Evolutionary conservation across 92 coral and sea anemone species (phyloP).

Genomic region (Bergia puertoricense): DNA sequence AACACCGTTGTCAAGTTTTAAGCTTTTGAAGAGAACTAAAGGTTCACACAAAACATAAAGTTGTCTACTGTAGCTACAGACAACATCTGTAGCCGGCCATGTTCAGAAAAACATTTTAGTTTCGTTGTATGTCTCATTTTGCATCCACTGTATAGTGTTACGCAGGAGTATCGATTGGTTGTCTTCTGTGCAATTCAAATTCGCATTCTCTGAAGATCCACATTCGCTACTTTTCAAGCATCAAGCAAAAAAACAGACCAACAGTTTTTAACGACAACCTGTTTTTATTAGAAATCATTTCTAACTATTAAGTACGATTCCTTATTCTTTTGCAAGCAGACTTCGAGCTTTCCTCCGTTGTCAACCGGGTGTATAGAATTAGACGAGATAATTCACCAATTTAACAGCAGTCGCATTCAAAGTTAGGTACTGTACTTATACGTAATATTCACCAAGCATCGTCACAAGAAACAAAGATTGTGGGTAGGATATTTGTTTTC

Average conservation of each 20-base stretch:
- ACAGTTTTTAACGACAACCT: not conserved
- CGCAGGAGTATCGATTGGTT: no score
- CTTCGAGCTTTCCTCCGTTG: not conserved
- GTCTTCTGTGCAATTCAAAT: no score
- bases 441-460: not conserved
- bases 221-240: no score
- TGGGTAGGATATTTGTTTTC: not conserved
- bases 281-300: not conserved
- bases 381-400: not conserved
- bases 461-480: not conserved
- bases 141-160: not conserved
- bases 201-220: no score
- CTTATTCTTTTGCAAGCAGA: not conserved
- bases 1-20: not conserved
- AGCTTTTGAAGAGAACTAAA: not conserved
- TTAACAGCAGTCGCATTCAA: not conserved
- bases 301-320: not conserved
- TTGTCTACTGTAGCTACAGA: not conserved
- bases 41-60: not conserved
- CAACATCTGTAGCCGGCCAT: not conserved
- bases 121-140: not conserved
- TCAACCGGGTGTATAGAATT: not conserved
- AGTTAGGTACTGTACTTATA: not conserved
- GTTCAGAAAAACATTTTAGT: no score
- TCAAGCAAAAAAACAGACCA: not conserved